Conservation (phyloP, 2,888 invertebrate species). For the Lasioglossum oenotherae region DNA sequence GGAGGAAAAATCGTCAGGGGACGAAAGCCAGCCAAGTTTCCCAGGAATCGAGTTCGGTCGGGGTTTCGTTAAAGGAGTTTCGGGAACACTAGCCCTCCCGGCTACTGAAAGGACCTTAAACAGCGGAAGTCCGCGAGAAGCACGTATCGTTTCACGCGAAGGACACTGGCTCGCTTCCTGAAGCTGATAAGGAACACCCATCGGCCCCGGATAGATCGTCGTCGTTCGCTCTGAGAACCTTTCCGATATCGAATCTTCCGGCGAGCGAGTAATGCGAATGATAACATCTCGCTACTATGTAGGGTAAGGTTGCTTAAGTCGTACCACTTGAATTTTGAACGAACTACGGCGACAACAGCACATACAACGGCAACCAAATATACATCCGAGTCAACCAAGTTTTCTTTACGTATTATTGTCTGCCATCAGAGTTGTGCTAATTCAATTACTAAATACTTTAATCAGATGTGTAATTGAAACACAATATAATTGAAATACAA, state of each 20-base stretch:
- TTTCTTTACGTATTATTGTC: too few species aligned
- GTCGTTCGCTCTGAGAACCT: background rate
- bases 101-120: slow-evolving; percentile 31
- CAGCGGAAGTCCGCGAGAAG: slow-evolving; percentile 11
- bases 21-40: slow-evolving; percentile 9
- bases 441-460: too few species aligned
- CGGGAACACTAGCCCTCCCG: background rate
- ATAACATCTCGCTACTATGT: background rate
- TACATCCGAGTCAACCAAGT: too few species aligned
- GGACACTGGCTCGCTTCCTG: slow-evolving; percentile 6
- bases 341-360: too few species aligned
- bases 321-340: too few species aligned
- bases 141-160: slow-evolving; percentile 13
- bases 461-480: too few species aligned
- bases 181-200: slow-evolving; percentile 13
- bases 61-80: slow-evolving; percentile 49
- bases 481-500: too few species aligned
- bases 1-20: slow-evolving; percentile 11
- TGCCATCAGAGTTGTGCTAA: too few species aligned
- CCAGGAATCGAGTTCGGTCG: slow-evolving; percentile 15
- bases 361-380: too few species aligned
- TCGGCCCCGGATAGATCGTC: background rate
- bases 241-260: slow-evolving; percentile 21
- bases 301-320: too few species aligned
- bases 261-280: background rate